Conservation (phyloP, 2,113 vertebrate species). For the Ceyx cyanopectus region DNA sequence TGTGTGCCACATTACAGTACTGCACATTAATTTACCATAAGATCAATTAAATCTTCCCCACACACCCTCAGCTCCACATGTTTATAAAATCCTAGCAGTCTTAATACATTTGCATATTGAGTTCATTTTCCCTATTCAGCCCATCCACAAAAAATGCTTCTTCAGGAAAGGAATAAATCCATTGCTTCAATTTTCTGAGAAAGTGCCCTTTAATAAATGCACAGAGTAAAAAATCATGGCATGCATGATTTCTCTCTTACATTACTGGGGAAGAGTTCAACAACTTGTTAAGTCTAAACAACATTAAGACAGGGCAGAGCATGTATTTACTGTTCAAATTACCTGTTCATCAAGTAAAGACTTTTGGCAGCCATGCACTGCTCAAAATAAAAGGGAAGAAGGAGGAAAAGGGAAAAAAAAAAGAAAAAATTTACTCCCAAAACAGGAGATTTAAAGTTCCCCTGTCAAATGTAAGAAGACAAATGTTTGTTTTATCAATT, state of each 20-base stretch:
- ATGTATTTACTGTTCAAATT: not conserved
- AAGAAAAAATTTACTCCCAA: not conserved
- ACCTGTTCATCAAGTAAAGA: not conserved
- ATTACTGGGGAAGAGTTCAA: not conserved
- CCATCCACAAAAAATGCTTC: not conserved
- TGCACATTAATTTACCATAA: not conserved
- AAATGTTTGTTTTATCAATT: not conserved
- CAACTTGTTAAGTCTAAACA: constrained; percentile 1
- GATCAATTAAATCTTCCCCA: not conserved
- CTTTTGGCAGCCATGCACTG: not conserved
- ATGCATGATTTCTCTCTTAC: not conserved
- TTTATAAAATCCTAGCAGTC: not conserved
- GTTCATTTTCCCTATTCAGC: not conserved
- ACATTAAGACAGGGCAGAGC: not conserved
- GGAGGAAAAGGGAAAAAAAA: not conserved
- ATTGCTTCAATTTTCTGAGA: not conserved
- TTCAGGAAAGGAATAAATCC: not conserved
- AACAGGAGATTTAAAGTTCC: not conserved
- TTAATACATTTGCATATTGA: not conserved
- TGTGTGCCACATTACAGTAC: not conserved
- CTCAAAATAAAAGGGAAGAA: not conserved
- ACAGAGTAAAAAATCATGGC: not conserved
- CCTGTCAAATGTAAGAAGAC: not conserved
- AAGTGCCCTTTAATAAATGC: not conserved
- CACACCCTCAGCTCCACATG: not conserved